These are phyloP conservation scores for Trididemnum miniatum DNA, from an alignment of 23 tunicate species.

Conservation along the genomic window DNA sequence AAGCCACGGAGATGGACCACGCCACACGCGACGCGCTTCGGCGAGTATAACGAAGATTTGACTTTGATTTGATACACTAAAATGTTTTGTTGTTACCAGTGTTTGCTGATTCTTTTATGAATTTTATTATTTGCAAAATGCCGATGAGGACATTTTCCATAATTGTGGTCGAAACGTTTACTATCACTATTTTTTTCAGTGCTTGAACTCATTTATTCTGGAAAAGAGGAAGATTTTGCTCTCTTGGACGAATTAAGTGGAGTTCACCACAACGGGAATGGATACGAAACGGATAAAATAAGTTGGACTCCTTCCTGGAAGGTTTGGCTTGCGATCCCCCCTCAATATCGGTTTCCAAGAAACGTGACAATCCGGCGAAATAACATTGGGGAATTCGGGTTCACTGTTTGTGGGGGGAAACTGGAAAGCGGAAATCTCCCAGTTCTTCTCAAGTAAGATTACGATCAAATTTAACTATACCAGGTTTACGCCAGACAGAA, in stretches of 20 bases:
- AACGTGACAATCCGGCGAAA: slow-evolving; percentile 35
- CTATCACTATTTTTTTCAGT: slow-evolving; percentile 23
- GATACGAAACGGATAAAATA: not conserved
- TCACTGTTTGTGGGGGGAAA: slow-evolving; percentile 47
- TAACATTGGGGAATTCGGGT: slow-evolving; percentile 36
- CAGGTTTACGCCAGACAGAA: no score
- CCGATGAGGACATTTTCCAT: no score
- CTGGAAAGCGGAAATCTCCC: slow-evolving; percentile 13
- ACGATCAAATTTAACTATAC: no score
- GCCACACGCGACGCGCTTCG: no score
- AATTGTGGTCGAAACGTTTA: no score
- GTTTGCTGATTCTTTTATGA: not conserved
- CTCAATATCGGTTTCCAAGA: slow-evolving; percentile 14
- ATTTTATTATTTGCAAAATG: not conserved
- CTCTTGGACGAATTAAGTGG: slow-evolving; percentile 69
- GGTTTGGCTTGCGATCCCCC: slow-evolving; percentile 74
- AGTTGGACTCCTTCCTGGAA: slow-evolving; percentile 87
- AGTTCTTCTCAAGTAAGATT: slow-evolving; percentile 29
- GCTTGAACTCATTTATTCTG: slow-evolving; percentile 47
- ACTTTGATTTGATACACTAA: not conserved
- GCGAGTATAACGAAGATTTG: no score
- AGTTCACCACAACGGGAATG: slow-evolving; percentile 40
- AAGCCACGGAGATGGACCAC: no score
- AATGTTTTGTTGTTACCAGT: not conserved
- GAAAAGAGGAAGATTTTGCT: slow-evolving; percentile 61